Evolutionary conservation across 2,888 invertebrate genomes (phyloP), one percentile per base, ranked within the genome.

Genomic region (Busseola fusca): DNA sequence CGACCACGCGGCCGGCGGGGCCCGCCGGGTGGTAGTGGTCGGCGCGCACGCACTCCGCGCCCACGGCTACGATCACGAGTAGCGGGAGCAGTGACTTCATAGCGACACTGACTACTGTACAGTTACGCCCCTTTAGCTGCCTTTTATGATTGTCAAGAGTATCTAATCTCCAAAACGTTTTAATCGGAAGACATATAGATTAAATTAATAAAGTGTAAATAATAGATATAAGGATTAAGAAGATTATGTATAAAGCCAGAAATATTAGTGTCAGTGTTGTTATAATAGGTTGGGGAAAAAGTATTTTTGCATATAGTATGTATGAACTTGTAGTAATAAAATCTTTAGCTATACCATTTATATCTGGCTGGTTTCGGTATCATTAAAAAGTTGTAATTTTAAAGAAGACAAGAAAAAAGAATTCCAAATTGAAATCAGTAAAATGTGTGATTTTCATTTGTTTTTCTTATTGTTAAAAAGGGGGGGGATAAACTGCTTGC

Each of bases 1-100:
- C 30, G 16, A 40, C 59, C 10, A 37, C 45, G 40, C 69, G 69
- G 3, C 25, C 27, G 40, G 21, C 58, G 12, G 58, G 27, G 48
- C 10, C 50, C 27, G 40, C 67, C 1, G 78, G 81, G 63, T 86
- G 84, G 69, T 85, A 78, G 25, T 72, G 84, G 75, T 85, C 86
- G 21, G 60, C 82, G 63, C 56, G 64, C 37, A n/a, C 62, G 37
- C 57, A 25, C 58, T 10, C 30, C 16, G 42, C 64, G 25, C 40
- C 58, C 48, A 62, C 63, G 30, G 30, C 40, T 21, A 45, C 14
- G 7, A 30, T 25, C 60, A 69, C 48, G 25, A 74, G 30, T n/a
- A 79, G n/a, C 21, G 58, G 27, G n/a, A 75, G 45, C 18, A 69
- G 59, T 40, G 50, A 70, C 67, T 42, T 69, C 80, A 80, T 80